Evolutionary conservation across 2,888 invertebrate species (phyloP), one percentile per base, ranked within the genome.

Genomic region (Panopea generosa): DNA sequence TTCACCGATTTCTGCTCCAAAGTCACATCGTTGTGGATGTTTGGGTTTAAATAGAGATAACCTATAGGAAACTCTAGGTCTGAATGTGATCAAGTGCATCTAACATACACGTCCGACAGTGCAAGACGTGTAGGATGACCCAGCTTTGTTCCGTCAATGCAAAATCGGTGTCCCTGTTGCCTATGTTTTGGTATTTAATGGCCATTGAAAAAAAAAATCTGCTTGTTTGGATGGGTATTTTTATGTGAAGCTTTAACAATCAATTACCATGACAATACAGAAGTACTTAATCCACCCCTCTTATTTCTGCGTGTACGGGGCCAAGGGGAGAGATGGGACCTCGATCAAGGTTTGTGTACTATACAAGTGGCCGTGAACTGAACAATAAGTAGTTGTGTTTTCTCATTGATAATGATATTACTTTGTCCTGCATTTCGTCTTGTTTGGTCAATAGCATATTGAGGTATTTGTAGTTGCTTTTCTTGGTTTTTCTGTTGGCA

Each of bases 81-180:
- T 49, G 43, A 69, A 74, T 74, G 74, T 74, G 68, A 74, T 33
- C 47, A 50, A 63, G 74, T 74, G 55, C 74, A 63, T 20, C 22
- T 24, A 20, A 57, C 45, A 69, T 74, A 60, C 63, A 65, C 22
- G 49, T 43, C 56, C 63, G 63, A 38, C 55, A 53, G 74, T 50
- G 74, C 74, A 65, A 59, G 66, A 47, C 45, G 38, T 60, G 29
- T 61, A 66, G 59, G 72, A 52, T 72, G 50, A 61, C 47, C 50
- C 40, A 7, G 50, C 45, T 29, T 59, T 45, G 59, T 65, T 59
- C 60, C 24, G 33, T 7, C 33, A 33, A 33, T 11, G 11, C 33
- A 11, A 4, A 33, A 4, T 33, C 11, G 11, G 4, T 33, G 6
- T 49, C 18, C 56, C 14, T 33, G 55, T 20, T 66, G 38, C 56